Evolutionary conservation across 2,113 vertebrate species (phyloP).

Genomic region (Pitta sordida): DNA sequence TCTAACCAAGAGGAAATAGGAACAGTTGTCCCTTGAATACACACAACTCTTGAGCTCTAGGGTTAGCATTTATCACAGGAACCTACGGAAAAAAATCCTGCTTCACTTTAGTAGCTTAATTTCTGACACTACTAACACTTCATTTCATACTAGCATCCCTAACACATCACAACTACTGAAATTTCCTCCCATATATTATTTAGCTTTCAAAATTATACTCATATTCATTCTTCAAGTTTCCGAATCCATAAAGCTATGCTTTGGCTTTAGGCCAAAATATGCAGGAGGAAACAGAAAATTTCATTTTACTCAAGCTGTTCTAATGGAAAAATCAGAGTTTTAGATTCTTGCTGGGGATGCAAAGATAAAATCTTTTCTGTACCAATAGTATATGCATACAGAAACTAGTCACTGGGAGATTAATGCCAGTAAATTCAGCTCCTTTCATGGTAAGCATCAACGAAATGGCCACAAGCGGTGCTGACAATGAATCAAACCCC

Average conservation of each 20-base stretch:
- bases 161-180: background rate
- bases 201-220: background rate
- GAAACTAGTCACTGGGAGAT: background rate
- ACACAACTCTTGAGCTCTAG: background rate
- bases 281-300: background rate
- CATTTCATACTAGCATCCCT: too few relatives aligned
- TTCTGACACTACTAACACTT: background rate
- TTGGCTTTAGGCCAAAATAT: background rate
- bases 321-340: background rate
- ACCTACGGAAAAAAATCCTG: background rate
- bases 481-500: background rate
- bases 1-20: background rate
- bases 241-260: background rate
- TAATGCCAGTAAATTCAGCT: background rate
- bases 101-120: background rate
- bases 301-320: background rate
- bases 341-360: background rate
- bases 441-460: background rate
- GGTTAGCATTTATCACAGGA: background rate
- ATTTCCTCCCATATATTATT: background rate
- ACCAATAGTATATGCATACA: background rate
- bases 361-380: background rate
- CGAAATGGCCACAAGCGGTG: background rate
- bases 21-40: background rate
- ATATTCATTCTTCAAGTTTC: background rate